Evolutionary conservation across 2,797 vertebrate species (phyloP).

Genomic region (Pseudochirops corinnae): DNA sequence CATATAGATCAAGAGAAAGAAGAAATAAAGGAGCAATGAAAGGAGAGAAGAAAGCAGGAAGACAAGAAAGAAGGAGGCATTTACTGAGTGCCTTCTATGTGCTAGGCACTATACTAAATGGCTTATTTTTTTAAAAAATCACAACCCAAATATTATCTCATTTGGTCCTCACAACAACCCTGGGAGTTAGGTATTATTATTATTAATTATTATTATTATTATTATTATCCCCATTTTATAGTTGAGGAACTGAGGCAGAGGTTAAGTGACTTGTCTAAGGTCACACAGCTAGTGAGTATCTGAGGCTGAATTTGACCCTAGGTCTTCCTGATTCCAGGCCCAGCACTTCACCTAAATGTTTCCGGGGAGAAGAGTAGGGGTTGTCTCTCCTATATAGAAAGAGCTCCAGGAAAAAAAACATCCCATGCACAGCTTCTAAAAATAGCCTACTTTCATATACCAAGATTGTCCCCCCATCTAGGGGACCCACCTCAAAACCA

Average conservation of each 20-base stretch:
- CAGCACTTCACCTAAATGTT: neutral
- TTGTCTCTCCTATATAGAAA: neutral
- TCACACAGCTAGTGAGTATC: neutral
- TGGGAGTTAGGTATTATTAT: neutral
- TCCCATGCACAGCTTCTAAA: neutral
- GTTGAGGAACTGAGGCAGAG: neutral
- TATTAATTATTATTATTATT: neutral
- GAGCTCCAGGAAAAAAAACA: neutral
- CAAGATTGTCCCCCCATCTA: neutral
- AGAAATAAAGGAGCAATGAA: neutral
- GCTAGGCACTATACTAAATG: neutral
- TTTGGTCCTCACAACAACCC: neutral
- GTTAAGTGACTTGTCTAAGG: neutral
- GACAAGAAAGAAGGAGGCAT: neutral
- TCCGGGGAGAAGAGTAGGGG: neutral
- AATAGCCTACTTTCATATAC: neutral
- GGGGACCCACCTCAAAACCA: neutral
- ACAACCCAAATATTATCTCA: neutral
- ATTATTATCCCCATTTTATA: neutral
- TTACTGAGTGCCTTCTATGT: neutral
- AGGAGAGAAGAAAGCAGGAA: neutral
- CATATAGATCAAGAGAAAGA: neutral
- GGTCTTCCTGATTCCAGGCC: neutral
- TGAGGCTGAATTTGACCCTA: neutral
- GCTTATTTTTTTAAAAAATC: neutral